Evolutionary conservation across 1,140 invertebrate genomes (phyloP).

Genomic region (Calephelis nemesis): DNA sequence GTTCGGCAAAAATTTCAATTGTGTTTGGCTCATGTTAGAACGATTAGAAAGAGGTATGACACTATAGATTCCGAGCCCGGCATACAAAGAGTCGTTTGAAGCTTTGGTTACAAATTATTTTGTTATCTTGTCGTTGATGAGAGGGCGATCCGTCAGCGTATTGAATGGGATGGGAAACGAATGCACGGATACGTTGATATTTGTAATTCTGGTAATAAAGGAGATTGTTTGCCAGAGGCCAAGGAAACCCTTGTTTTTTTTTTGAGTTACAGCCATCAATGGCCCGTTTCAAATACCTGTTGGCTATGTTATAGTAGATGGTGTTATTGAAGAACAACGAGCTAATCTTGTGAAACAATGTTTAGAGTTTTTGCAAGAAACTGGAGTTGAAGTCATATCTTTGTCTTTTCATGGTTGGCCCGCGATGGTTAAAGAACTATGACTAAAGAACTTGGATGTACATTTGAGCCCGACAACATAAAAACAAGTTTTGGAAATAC

Average conservation of each 20-base stretch:
- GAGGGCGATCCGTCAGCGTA: constrained; percentile 53
- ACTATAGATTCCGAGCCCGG: background rate
- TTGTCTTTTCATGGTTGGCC: constrained; percentile 51
- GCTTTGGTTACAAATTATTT: constrained; percentile 1
- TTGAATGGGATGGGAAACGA: constrained; percentile 47
- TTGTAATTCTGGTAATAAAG: constrained; percentile 32
- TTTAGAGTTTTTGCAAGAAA: constrained; percentile 37
- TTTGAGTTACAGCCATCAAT: constrained; percentile 51
- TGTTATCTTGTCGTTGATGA: constrained; percentile 45
- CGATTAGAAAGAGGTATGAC: background rate
- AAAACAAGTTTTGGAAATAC: background rate
- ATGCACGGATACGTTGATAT: constrained; percentile 51
- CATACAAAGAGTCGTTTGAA: background rate
- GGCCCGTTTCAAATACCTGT: constrained; percentile 48
- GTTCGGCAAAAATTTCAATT: background rate
- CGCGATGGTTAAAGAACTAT: constrained; percentile 29
- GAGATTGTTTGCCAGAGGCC: constrained; percentile 41
- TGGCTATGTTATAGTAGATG: constrained; percentile 38
- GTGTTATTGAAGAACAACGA: constrained; percentile 30
- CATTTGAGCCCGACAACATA: constrained; percentile 21
- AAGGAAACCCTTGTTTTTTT: constrained; percentile 45
- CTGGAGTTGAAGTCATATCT: constrained; percentile 38
- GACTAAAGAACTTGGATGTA: constrained; percentile 35
- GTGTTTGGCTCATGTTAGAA: background rate
- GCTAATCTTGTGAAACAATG: constrained; percentile 35